Conservation (phyloP, 2,888 invertebrate species). For the Alentia gelatinosa region DNA sequence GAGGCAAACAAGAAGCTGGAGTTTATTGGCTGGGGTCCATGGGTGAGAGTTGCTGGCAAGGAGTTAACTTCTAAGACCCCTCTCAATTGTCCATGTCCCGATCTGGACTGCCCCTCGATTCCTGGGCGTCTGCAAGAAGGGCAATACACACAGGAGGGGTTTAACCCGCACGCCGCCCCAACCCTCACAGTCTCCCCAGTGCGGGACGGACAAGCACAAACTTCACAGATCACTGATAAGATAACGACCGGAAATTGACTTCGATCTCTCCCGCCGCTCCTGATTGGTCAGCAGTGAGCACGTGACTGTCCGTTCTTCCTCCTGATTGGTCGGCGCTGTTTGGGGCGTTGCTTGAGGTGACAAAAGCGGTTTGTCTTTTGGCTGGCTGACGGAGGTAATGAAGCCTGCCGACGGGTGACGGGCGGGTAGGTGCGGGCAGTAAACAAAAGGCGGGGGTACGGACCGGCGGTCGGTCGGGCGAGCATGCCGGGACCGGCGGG, state of each 20-base stretch:
- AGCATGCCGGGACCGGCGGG: too few species aligned
- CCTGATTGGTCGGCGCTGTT: neutral
- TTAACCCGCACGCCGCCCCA: too few species aligned
- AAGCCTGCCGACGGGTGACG: neutral
- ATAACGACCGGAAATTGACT: constrained; percentile 22
- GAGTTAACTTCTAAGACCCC: neutral
- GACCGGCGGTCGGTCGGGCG: too few species aligned
- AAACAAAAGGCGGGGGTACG: neutral
- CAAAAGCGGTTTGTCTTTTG: neutral
- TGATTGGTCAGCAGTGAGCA: neutral
- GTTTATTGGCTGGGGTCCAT: neutral
- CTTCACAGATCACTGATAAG: constrained; percentile 22
- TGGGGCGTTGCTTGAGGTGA: neutral
- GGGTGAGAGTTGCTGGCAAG: neutral
- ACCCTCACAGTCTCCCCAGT: neutral
- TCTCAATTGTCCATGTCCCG: neutral
- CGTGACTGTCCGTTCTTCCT: neutral
- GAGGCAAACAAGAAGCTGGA: neutral
- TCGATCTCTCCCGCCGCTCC: neutral
- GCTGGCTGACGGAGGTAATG: neutral
- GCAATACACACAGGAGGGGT: too few species aligned
- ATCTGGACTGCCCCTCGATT: neutral
- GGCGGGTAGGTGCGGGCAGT: neutral
- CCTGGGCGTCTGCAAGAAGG: too few species aligned
- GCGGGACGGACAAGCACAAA: neutral